These are phyloP conservation scores for Siderastrea siderea DNA, from an alignment of 92 coral and sea anemone species.

Conservation along the genomic window DNA sequence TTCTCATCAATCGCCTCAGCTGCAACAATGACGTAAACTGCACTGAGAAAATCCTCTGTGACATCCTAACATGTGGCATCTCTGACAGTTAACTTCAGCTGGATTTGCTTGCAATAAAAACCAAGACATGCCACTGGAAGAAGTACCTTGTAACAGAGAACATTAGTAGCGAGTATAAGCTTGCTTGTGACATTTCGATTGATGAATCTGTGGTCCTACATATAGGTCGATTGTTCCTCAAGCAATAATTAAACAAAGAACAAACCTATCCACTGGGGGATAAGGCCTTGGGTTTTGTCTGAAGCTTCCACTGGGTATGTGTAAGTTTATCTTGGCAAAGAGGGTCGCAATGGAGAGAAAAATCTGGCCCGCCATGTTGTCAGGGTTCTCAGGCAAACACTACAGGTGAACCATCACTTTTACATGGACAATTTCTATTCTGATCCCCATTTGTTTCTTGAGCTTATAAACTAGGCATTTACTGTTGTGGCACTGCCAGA, in stretches of 20 bases:
- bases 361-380: background rate
- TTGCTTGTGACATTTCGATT: conserved; percentile 44
- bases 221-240: conserved; percentile 43
- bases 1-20: too few species aligned
- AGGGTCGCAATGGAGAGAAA: background rate
- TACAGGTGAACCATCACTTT: conserved; percentile 20
- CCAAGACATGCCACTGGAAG: too few species aligned
- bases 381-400: background rate
- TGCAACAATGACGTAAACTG: too few species aligned
- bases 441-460: conserved; percentile 50
- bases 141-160: too few species aligned
- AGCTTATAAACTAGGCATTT: conserved; percentile 36
- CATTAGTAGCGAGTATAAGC: conserved; percentile 11
- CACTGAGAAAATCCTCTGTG: too few species aligned
- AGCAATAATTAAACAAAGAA: conserved; percentile 45
- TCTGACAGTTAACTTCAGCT: too few species aligned
- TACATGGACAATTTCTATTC: conserved; percentile 58
- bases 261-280: conserved; percentile 54
- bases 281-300: conserved; percentile 43
- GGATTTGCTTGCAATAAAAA: too few species aligned
- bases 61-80: too few species aligned
- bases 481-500: conserved; percentile 53
- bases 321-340: conserved; percentile 56
- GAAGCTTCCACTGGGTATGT: conserved; percentile 61
- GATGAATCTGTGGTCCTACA: conserved; percentile 58